These are phyloP conservation scores for Rhinogobius similis DNA, from an alignment of 2,113 vertebrate species.

Conservation along the genomic window DNA sequence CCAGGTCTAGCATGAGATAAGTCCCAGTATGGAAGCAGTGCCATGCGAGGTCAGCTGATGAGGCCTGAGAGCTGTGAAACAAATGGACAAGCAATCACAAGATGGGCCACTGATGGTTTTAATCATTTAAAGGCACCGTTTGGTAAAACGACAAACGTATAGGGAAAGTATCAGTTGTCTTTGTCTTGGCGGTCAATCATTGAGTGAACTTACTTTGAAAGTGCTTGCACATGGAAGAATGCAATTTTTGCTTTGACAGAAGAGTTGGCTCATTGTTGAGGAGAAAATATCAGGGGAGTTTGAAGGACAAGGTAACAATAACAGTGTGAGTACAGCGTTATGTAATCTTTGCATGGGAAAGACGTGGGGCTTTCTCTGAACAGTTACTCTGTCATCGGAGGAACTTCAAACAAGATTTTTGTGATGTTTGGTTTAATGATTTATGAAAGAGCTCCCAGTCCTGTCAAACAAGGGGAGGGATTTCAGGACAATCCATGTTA, in stretches of 20 bases:
- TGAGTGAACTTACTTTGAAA: slow-evolving; percentile 40
- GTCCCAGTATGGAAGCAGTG: slow-evolving; percentile 30
- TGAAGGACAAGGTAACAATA: slow-evolving; percentile 62
- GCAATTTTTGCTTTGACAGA: slow-evolving; percentile 54
- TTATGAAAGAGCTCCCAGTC: slow-evolving; percentile 43
- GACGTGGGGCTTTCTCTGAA: slow-evolving; percentile 29
- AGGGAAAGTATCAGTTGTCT: slow-evolving; percentile 50
- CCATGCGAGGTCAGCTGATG: slow-evolving; percentile 48
- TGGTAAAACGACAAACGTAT: slow-evolving; percentile 34
- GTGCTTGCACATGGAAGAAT: slow-evolving; percentile 66
- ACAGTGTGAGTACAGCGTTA: slow-evolving; percentile 50
- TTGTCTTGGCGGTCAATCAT: slow-evolving; percentile 54
- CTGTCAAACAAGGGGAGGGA: slow-evolving; percentile 34
- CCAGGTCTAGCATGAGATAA: slow-evolving; percentile 56
- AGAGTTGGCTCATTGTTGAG: slow-evolving; percentile 47
- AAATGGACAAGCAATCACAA: slow-evolving; percentile 54
- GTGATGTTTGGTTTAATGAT: slow-evolving; percentile 43
- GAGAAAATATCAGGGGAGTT: slow-evolving; percentile 44
- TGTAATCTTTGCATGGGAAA: slow-evolving; percentile 45
- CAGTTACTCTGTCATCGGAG: slow-evolving; percentile 32
- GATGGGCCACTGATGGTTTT: slow-evolving; percentile 57
- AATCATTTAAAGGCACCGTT: slow-evolving; percentile 50
- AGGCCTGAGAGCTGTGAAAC: slow-evolving; percentile 56
- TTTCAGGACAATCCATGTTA: slow-evolving; percentile 24
- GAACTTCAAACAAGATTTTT: slow-evolving; percentile 50